phyloP scores from a whole-genome alignment of 2,113 vertebrate species.

The Tachysurus vachellii region DNA sequence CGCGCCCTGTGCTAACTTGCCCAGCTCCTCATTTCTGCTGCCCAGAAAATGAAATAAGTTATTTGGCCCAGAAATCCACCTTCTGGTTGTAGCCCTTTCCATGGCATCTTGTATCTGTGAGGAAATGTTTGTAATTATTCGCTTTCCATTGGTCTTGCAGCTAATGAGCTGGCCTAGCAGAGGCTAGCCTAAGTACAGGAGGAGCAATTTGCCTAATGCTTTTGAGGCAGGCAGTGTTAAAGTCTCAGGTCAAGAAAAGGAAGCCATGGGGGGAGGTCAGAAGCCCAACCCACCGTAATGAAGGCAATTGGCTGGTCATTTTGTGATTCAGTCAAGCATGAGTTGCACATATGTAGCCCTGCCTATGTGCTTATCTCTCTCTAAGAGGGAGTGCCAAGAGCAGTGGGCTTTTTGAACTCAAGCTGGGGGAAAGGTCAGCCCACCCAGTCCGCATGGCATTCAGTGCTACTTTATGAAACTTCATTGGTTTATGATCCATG shows the following conservation, averaged over 20 bases:
- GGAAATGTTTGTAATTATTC: slow-evolving; percentile 26
- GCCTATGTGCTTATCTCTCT: slow-evolving; percentile 76
- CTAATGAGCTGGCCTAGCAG: slow-evolving; percentile 58
- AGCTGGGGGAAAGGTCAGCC: slow-evolving; percentile 25
- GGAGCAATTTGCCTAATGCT: slow-evolving; percentile 74
- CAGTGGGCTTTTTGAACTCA: slow-evolving; percentile 22
- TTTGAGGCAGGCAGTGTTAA: slow-evolving; percentile 59
- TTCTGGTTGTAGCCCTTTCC: slow-evolving; percentile 50
- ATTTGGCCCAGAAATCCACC: slow-evolving; percentile 34
- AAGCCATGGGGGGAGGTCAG: slow-evolving; percentile 69
- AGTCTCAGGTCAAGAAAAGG: slow-evolving; percentile 53
- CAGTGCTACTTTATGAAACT: slow-evolving; percentile 23
- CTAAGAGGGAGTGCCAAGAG: slow-evolving; percentile 63
- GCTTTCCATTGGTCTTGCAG: background rate
- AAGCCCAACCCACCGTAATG: slow-evolving; percentile 71
- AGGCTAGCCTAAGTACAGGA: slow-evolving; percentile 67
- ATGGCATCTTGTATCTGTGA: slow-evolving; percentile 23
- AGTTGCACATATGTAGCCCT: slow-evolving; percentile 69
- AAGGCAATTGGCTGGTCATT: slow-evolving; percentile 70
- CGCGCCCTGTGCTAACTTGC: slow-evolving; percentile 33
- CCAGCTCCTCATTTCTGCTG: slow-evolving; percentile 33
- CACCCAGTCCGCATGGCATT: background rate
- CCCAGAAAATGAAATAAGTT: slow-evolving; percentile 46
- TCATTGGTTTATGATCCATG: slow-evolving; percentile 35
- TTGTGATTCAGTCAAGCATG: slow-evolving; percentile 70